Percentiles rank a stretch among this genome's conserved stretches.
phyloP scores from a whole-genome alignment of 2,113 vertebrate genomes.

The Mungos mungo region DNA sequence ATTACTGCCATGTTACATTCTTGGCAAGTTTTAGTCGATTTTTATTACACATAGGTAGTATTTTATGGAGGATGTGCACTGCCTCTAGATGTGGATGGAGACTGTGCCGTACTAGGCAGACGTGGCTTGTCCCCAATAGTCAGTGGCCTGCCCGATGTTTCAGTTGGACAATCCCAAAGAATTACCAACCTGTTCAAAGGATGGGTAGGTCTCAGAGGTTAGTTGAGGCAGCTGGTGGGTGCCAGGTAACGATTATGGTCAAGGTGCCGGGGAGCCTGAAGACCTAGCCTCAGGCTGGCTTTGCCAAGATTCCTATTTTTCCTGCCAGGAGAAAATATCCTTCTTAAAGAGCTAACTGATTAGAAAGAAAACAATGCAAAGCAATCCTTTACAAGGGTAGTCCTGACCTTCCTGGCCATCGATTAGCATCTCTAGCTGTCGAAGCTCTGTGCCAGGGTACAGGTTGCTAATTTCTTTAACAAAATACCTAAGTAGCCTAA shows the following conservation, averaged over 20 bases:
- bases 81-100: neutral
- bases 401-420: neutral
- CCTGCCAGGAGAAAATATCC: neutral
- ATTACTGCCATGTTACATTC: neutral
- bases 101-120: neutral
- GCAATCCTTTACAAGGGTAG: neutral
- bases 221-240: neutral
- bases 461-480: slow-evolving; percentile 40
- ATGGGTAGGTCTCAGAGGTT: neutral
- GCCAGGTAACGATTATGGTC: neutral
- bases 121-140: neutral
- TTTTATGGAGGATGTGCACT: neutral
- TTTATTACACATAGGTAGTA: neutral
- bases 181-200: neutral
- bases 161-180: neutral
- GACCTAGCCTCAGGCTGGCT: neutral
- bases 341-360: slow-evolving; percentile 29
- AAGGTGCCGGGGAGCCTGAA: neutral
- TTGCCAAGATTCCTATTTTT: neutral
- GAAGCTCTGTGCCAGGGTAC: neutral
- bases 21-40: neutral
- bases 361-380: slow-evolving; percentile 39
- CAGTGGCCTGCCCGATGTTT: neutral
- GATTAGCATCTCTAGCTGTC: slow-evolving; percentile 28
- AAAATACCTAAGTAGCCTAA: neutral